A percentile compares a stretch with the other conserved stretches of the same genome.
Conservation (phyloP, 1,140 invertebrate genomes). For the Drosophila aff. region DNA sequence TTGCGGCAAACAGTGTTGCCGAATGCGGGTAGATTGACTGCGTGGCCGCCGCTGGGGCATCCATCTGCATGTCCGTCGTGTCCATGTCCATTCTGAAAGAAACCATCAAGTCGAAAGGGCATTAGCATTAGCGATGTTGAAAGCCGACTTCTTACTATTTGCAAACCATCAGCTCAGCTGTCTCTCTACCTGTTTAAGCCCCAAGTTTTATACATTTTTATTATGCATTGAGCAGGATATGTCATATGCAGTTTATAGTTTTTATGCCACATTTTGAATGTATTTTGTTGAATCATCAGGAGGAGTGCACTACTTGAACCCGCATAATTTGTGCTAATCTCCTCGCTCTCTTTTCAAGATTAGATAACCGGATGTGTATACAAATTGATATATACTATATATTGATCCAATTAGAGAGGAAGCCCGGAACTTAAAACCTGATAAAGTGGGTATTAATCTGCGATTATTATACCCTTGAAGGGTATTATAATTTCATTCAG, state of each 20-base stretch:
- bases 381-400: constrained; percentile 2
- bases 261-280: neutral
- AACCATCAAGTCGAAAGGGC: neutral
- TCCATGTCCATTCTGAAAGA: constrained; percentile 27
- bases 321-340: constrained; percentile 11
- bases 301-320: neutral
- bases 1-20: constrained; percentile 90
- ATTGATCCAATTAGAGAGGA: constrained; percentile 6
- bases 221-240: neutral
- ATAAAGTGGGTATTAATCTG: neutral
- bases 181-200: neutral
- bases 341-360: neutral
- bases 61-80: constrained; percentile 28
- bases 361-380: constrained; percentile 16
- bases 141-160: no score
- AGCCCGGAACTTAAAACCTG: neutral
- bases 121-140: neutral
- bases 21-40: constrained; percentile 88
- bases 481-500: no score
- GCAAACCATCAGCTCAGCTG: no score
- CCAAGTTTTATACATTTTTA: neutral
- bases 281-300: neutral
- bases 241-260: neutral
- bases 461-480: neutral
- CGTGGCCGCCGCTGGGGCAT: constrained; percentile 35